Percentiles rank a stretch among this genome's conserved stretches.
phyloP scores from a whole-genome alignment of 2,888 invertebrate genomes.

The Lobophora halterata region DNA sequence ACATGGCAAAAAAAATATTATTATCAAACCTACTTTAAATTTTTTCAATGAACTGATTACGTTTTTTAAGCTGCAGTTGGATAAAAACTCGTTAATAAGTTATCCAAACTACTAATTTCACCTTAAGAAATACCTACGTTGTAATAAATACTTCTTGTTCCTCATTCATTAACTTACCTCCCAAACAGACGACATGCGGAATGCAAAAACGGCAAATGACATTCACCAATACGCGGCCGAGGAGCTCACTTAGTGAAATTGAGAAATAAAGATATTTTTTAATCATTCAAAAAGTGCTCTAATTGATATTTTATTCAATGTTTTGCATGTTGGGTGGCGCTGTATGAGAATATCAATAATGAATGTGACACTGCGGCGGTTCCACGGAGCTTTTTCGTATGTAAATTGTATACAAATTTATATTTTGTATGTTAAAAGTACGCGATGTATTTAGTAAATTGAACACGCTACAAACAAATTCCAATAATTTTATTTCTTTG shows the following conservation, averaged over 20 bases:
- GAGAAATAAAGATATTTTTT: slow-evolving; percentile 72
- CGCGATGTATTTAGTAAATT: slow-evolving; percentile 35
- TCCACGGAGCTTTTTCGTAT: slow-evolving; percentile 49
- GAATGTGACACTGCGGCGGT: slow-evolving; percentile 60
- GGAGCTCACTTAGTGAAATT: slow-evolving; percentile 75
- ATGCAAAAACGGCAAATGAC: slow-evolving; percentile 75
- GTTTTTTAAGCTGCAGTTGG: no score
- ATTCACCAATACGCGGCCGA: no score
- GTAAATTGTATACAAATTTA: slow-evolving; percentile 44
- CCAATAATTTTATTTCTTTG: slow-evolving; percentile 12
- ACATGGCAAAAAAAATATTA: no score
- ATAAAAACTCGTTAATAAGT: no score
- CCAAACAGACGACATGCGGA: slow-evolving; percentile 61
- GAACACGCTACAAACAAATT: slow-evolving; percentile 27
- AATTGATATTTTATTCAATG: slow-evolving; percentile 78
- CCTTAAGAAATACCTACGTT: slow-evolving; percentile 49
- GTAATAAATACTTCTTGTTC: slow-evolving; percentile 70
- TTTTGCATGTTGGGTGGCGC: slow-evolving; percentile 72
- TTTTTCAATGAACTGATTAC: no score
- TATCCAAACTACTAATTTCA: slow-evolving; percentile 19
- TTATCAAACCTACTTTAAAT: no score
- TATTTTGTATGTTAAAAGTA: slow-evolving; percentile 27
- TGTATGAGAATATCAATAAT: slow-evolving; percentile 63
- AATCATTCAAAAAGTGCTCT: slow-evolving; percentile 63
- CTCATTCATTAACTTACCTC: slow-evolving; percentile 78